Base-by-base conservation (phyloP, 1,140 invertebrate species). In the Protaetia brevitarsis region DNA sequence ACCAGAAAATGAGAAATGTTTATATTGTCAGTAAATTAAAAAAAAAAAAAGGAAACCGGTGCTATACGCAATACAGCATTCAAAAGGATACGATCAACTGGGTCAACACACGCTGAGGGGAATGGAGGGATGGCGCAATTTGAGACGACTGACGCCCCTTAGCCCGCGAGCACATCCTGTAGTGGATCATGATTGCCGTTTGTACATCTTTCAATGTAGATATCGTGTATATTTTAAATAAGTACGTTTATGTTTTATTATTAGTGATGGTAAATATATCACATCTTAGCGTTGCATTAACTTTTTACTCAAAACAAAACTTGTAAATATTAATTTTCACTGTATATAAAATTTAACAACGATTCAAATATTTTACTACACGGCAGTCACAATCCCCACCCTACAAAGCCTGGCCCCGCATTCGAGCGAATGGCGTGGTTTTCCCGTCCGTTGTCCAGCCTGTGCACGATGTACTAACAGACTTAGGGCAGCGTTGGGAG, bases 351-450 rank as follows among this genome's bases (percentile, higher is more conserved):
- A 0, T 23, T 13, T 19, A 51, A 51, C 13, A 21, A 1, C 8
- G 26, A 51, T 51, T 19, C 3, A 51, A 19, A 3, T 51, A 10
- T 19, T 23, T 6, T 10, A 23, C 41, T 51, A 51, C 41, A 51
- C 41, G 41, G 11, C 41, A 51, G 26, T 51, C 41, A 19, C 41
- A 63, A 63, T 69, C 68, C 71, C 72, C 69, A 71, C 74, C 71
- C 62, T 67, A 68, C 66, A 66, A 74, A 75, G 75, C 70, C 73
- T 74, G 72, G 74, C 75, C 73, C 73, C 73, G 60, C 59, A 51
- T 45, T 30, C 27, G 21, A 30, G 41, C 67, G 72, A 73, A 73
- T 78, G 76, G 76, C n/a, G 75, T 78, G 76, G 76, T 78, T 72
- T 78, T 72, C 64, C 72, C 69, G 65, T 69, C 68, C 61, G 68